Percentiles rank a stretch among this genome's conserved stretches.
Evolutionary conservation across 92 coral and sea anemone species (phyloP).

Genomic region (Porites cylindrica): DNA sequence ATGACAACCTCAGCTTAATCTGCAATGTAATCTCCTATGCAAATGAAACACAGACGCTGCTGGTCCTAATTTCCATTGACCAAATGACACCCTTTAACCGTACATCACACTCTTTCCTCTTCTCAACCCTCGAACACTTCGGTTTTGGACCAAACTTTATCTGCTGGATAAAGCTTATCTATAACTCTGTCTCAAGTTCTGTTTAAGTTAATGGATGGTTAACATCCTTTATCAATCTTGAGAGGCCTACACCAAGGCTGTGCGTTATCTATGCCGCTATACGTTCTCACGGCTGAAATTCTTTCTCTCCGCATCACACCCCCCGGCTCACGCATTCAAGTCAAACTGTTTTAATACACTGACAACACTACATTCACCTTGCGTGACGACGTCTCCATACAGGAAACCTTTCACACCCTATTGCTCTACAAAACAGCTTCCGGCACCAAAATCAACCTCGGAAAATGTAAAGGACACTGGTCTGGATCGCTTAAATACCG

Average conservation of each 20-base stretch:
- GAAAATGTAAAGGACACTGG: conserved; percentile 12
- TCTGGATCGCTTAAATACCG: background rate
- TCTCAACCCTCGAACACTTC: background rate
- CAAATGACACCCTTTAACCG: conserved; percentile 38
- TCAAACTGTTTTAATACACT: background rate
- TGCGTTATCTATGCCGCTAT: background rate
- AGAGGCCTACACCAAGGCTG: background rate
- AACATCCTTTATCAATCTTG: background rate
- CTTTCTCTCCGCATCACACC: background rate
- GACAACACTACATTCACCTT: conserved; percentile 1
- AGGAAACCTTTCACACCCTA: background rate
- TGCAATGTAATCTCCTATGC: background rate
- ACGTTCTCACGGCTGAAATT: conserved; percentile 7
- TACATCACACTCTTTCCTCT: conserved; percentile 20
- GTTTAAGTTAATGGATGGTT: conserved; percentile 13
- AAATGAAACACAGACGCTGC: background rate
- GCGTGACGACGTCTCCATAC: background rate
- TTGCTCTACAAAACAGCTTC: background rate
- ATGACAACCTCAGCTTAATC: background rate
- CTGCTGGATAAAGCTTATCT: conserved; percentile 25
- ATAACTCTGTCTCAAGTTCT: background rate
- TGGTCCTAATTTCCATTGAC: background rate
- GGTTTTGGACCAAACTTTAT: conserved; percentile 47
- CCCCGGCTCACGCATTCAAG: background rate
- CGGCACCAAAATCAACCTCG: background rate